Evolutionary conservation across 2,113 vertebrate species (phyloP).

Genomic region (Eubucco bourcierii): DNA sequence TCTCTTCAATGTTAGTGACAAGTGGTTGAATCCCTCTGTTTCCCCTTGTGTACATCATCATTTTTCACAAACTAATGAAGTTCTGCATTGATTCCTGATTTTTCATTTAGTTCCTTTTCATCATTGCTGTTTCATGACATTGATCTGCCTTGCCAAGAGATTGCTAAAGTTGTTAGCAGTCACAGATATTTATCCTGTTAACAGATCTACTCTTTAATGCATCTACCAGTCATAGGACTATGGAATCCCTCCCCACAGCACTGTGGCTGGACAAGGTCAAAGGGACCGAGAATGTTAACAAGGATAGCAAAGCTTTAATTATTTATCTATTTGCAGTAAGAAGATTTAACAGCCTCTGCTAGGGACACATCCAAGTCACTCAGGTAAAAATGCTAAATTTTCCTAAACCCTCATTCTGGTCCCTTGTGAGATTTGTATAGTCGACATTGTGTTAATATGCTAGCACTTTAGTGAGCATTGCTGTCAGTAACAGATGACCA

Average conservation of each 20-base stretch:
- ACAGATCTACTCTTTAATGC: neutral
- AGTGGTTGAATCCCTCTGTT: neutral
- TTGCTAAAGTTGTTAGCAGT: neutral
- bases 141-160: conserved; percentile 33
- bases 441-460: neutral
- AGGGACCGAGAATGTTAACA: neutral
- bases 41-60: neutral
- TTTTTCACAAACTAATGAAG: neutral
- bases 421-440: neutral
- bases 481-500: neutral
- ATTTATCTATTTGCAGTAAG: neutral
- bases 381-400: conserved; percentile 49
- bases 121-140: neutral
- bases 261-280: neutral
- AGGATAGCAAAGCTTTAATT: neutral
- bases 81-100: neutral
- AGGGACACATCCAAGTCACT: conserved; percentile 36
- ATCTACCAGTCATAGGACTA: neutral
- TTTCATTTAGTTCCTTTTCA: neutral
- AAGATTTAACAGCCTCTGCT: neutral
- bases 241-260: neutral
- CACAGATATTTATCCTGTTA: neutral
- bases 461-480: neutral
- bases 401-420: conserved; percentile 26
- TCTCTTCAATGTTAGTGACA: neutral